Conservation (phyloP, 1,140 invertebrate genomes). For the Drosophila orosa region DNA sequence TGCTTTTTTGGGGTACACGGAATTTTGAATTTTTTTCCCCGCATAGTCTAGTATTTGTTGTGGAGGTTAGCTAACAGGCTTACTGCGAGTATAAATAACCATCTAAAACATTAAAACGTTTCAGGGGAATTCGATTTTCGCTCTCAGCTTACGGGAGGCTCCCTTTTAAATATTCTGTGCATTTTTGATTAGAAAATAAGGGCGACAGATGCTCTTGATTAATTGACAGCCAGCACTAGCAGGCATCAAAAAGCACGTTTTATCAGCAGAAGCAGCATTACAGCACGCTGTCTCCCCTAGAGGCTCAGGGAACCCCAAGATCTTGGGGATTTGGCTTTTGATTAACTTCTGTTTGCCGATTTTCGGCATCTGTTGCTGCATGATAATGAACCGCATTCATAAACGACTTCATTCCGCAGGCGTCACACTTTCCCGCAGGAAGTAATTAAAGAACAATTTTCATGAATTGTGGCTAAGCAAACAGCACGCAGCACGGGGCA, state of each 20-base stretch:
- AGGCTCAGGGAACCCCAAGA: not conserved
- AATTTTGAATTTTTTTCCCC: slow-evolving; percentile 28
- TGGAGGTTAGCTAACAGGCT: slow-evolving; percentile 30
- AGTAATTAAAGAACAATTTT: slow-evolving; percentile 81
- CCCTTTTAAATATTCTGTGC: slow-evolving; percentile 19
- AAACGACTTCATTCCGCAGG: slow-evolving; percentile 65
- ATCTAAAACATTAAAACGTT: slow-evolving; percentile 33
- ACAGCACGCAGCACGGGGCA: slow-evolving; percentile 12
- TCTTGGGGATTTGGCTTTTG: slow-evolving; percentile 52
- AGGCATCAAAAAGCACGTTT: slow-evolving; percentile 46
- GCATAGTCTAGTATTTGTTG: not conserved
- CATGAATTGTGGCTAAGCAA: slow-evolving; percentile 49
- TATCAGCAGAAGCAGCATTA: slow-evolving; percentile 10
- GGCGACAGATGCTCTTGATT: slow-evolving; percentile 71
- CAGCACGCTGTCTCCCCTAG: not conserved
- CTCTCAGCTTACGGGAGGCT: not conserved
- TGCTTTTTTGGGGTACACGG: slow-evolving; percentile 4
- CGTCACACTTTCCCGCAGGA: slow-evolving; percentile 56
- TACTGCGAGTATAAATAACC: slow-evolving; percentile 29
- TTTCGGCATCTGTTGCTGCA: slow-evolving; percentile 72
- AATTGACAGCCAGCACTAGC: slow-evolving; percentile 44
- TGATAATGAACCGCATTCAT: slow-evolving; percentile 76
- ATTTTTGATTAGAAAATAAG: slow-evolving; percentile 63
- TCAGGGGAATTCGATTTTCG: slow-evolving; percentile 26
- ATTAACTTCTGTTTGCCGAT: slow-evolving; percentile 62